Base-by-base conservation (phyloP, 2,888 invertebrate genomes). In the Tethea ocularis region DNA sequence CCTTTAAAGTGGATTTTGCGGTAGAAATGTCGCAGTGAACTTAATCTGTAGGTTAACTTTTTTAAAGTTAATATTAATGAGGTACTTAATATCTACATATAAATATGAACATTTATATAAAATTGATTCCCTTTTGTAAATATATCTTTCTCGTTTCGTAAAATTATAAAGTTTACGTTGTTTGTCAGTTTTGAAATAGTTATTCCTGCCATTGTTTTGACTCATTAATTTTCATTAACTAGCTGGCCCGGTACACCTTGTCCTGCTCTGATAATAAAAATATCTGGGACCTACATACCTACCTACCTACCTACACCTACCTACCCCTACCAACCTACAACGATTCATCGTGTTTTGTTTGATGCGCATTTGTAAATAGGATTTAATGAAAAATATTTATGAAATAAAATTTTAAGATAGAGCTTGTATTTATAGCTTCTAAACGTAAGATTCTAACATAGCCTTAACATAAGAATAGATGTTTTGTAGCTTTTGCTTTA, bases 311-410 rank as follows among this genome's bases (percentile, higher is more conserved):
- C n/a, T n/a, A n/a, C n/a, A n/a, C n/a, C n/a, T n/a, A n/a, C n/a
- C n/a, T n/a, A n/a, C n/a, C n/a, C n/a, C n/a, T n/a, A n/a, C n/a
- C n/a, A n/a, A n/a, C n/a, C n/a, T n/a, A n/a, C n/a, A n/a, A n/a
- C n/a, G n/a, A n/a, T n/a, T n/a, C 33, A 33, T 33, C 33, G 20
- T 46, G 20, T 46, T 57, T 61, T 51, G 61, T 51, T 66, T 59
- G n/a, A 59, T 61, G 59, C 61, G 75, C 75, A 75, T 78, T 78
- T 80, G 80, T 80, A 80, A 70, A 80, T 80, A 80, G 65, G 52
- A 57, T 61, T 59, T 57, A 51, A 54, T 33, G 54, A 58, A 58
- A 66, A 58, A 61, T 54, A 72, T 72, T 66, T 64, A 62, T 58
- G 38, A 38, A 38, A 63, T 46, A 17, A 20, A 20, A 46, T n/a